These are phyloP conservation scores for Zele albiditarsus DNA, from an alignment of 2,888 invertebrate genomes.

Conservation along the genomic window DNA sequence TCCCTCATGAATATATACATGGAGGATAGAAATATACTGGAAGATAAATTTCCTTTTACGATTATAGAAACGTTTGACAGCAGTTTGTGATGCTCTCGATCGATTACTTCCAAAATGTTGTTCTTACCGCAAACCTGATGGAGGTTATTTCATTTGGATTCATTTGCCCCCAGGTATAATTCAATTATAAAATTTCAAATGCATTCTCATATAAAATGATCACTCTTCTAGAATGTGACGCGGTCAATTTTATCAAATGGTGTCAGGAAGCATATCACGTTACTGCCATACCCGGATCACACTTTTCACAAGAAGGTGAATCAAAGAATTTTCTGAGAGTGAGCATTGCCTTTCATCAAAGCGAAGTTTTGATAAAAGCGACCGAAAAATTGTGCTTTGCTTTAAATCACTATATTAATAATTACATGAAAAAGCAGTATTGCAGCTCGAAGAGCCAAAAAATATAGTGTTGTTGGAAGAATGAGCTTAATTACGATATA, in stretches of 20 bases:
- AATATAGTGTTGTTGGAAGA: not conserved
- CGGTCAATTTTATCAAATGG: conserved; percentile 70
- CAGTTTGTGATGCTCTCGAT: conserved; percentile 70
- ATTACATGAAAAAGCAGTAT: conserved; percentile 2
- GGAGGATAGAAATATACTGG: not conserved
- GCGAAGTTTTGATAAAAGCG: conserved; percentile 68
- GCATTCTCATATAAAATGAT: not conserved
- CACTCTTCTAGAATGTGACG: conserved; percentile 62
- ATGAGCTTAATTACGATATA: too few species aligned
- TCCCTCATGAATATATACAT: not conserved
- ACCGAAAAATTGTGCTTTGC: conserved; percentile 69
- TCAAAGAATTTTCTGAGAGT: conserved; percentile 73
- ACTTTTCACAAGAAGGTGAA: conserved; percentile 69
- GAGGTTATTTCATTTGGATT: conserved; percentile 80
- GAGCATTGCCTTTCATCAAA: conserved; percentile 74
- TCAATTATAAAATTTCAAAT: not conserved
- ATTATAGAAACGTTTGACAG: conserved; percentile 71
- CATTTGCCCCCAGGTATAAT: conserved; percentile 71
- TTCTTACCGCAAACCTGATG: conserved; percentile 71
- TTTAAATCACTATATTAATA: conserved; percentile 63
- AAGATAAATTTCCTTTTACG: not conserved
- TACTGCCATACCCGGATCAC: conserved; percentile 71
- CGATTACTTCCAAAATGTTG: conserved; percentile 72
- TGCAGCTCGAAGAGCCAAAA: too few species aligned
- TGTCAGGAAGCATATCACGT: conserved; percentile 72